phyloP scores from a whole-genome alignment of 1,140 invertebrate species.

The Rhizoglyphus robini region DNA sequence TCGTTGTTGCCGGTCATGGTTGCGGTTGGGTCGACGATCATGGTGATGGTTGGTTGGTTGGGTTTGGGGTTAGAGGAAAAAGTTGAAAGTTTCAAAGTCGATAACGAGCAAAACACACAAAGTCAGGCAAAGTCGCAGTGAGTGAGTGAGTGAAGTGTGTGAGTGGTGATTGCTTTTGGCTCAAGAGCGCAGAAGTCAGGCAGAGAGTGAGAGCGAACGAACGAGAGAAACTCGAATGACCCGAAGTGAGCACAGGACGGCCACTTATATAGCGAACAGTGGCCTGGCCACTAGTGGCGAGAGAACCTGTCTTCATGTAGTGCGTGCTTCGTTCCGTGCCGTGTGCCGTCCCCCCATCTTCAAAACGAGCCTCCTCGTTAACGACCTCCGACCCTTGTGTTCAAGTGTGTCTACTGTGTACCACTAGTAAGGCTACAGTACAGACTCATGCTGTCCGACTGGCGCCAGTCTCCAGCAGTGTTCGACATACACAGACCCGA shows the following conservation, averaged over 20 bases:
- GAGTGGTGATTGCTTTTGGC: too few relatives aligned
- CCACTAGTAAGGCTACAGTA: too few relatives aligned
- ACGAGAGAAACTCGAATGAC: too few relatives aligned
- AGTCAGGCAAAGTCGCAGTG: not conserved
- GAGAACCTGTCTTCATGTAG: not conserved
- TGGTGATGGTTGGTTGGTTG: not conserved
- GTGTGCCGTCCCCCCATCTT: not conserved
- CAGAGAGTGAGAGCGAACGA: conserved; percentile 1
- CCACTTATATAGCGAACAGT: too few relatives aligned
- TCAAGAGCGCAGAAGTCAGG: not conserved
- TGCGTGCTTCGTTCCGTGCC: too few relatives aligned
- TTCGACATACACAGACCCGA: too few relatives aligned
- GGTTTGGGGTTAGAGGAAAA: not conserved
- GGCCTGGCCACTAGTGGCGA: too few relatives aligned
- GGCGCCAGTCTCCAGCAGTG: conserved; percentile 7
- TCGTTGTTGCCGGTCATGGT: conserved; percentile 40
- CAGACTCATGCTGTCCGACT: not conserved
- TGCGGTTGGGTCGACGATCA: not conserved
- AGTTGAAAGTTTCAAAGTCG: too few relatives aligned
- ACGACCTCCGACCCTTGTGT: not conserved
- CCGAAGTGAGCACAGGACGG: too few relatives aligned
- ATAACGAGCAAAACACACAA: not conserved
- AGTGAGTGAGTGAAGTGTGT: not conserved
- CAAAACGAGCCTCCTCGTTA: not conserved
- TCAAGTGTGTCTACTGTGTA: not conserved